Evolutionary conservation across 2,797 vertebrate genomes (phyloP).

Genomic region (Oreochromis grahami): DNA sequence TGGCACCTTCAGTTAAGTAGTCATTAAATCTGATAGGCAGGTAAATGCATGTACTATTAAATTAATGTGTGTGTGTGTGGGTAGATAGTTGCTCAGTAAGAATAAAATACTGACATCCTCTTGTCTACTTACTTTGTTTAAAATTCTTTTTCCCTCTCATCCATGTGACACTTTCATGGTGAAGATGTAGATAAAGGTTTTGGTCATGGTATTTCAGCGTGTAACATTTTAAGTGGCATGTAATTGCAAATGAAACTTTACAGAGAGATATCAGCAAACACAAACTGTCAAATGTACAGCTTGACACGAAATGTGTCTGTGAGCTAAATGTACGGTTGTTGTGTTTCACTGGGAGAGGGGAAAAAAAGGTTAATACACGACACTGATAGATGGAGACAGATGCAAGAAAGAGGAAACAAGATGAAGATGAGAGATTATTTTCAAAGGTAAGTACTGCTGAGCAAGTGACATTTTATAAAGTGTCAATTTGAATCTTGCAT

Average conservation of each 20-base stretch:
- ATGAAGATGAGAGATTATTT: not conserved
- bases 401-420: not conserved
- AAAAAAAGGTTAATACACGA: fast-evolving
- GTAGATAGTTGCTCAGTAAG: too few relatives aligned
- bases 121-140: too few relatives aligned
- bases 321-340: not conserved
- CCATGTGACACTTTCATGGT: not conserved
- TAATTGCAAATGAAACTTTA: not conserved
- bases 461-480: not conserved
- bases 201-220: not conserved
- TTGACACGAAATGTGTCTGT: not conserved
- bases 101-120: too few relatives aligned
- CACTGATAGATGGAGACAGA: not conserved
- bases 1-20: not conserved
- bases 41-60: too few relatives aligned
- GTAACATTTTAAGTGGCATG: not conserved
- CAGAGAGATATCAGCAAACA: not conserved
- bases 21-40: not conserved
- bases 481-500: not conserved
- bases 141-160: too few relatives aligned
- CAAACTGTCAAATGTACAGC: not conserved
- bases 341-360: not conserved
- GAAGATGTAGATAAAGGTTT: not conserved
- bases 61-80: too few relatives aligned
- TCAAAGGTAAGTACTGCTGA: not conserved